phyloP scores from a whole-genome alignment of 2,888 invertebrate genomes.

The Tenthredo scrophulariae region DNA sequence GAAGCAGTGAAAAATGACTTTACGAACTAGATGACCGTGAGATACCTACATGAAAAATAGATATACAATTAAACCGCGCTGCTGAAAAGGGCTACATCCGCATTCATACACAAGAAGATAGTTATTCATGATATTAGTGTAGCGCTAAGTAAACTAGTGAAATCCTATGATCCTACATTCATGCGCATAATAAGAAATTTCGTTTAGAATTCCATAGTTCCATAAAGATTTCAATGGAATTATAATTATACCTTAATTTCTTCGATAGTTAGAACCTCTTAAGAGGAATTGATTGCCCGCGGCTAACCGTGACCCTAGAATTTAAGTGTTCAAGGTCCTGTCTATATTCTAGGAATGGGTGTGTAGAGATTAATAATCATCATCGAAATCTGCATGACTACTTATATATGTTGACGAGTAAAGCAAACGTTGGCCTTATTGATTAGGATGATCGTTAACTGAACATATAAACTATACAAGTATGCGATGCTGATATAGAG shows the following conservation, averaged over 20 bases:
- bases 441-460: constrained; percentile 34
- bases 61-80: not conserved
- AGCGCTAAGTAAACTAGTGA: not conserved
- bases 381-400: not conserved
- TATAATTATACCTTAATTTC: constrained; percentile 22
- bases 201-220: constrained; percentile 20
- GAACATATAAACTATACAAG: not conserved
- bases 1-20: not conserved
- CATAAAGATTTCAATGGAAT: not conserved
- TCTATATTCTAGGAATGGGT: constrained; percentile 26
- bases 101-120: not conserved
- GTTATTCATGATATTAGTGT: not conserved
- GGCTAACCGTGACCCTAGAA: constrained; percentile 54
- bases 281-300: constrained; percentile 46
- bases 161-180: not conserved
- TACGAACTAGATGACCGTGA: constrained; percentile 36
- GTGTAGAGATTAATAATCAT: constrained; percentile 36
- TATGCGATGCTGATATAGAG: not conserved
- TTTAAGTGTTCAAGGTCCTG: constrained; percentile 47
- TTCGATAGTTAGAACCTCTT: constrained; percentile 5
- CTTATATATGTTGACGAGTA: not conserved
- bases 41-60: not conserved
- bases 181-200: not conserved
- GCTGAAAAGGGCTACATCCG: constrained; percentile 34
- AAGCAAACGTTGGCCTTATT: constrained; percentile 7